These are phyloP conservation scores for Channa striata DNA, from an alignment of 2,797 vertebrate species.

Conservation along the genomic window DNA sequence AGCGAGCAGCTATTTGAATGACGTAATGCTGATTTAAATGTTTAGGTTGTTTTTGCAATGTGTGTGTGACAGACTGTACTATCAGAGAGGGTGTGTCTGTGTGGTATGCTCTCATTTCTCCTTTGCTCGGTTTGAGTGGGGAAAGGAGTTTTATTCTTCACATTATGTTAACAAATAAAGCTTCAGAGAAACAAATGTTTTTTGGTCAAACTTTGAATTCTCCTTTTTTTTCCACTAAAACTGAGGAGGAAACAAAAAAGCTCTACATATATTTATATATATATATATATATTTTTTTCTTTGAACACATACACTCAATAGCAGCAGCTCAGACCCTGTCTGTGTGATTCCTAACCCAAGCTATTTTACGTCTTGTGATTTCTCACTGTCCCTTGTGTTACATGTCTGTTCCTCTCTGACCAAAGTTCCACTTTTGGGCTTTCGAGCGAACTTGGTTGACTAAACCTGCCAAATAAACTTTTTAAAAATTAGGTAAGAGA, in stretches of 20 bases:
- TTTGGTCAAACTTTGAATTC: not conserved
- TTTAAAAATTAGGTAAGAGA: too few species aligned
- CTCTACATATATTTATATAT: too few species aligned
- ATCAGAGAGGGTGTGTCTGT: constrained; percentile 2
- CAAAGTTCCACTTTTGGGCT: not conserved
- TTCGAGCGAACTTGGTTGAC: too few species aligned
- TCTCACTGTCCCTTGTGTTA: constrained; percentile 23
- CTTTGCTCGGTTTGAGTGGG: constrained; percentile 45
- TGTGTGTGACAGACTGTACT: constrained; percentile 27
- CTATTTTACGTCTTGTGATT: constrained; percentile 21
- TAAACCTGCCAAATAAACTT: too few species aligned
- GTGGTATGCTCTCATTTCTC: constrained; percentile 10
- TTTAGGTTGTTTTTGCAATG: constrained; percentile 32
- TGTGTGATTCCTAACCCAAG: constrained; percentile 31
- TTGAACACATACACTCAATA: too few species aligned
- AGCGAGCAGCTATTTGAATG: constrained; percentile 58
- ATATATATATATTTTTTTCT: too few species aligned
- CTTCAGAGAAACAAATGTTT: constrained; percentile 36
- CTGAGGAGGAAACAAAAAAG: too few species aligned
- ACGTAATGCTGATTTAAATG: constrained; percentile 47
- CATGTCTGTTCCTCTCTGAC: constrained; percentile 15
- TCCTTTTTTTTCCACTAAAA: too few species aligned
- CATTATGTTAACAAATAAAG: constrained; percentile 60
- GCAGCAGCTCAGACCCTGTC: constrained; percentile 12
- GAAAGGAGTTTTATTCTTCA: constrained; percentile 10